Conservation (phyloP, 2,888 invertebrate genomes). For the Amiota minor region DNA sequence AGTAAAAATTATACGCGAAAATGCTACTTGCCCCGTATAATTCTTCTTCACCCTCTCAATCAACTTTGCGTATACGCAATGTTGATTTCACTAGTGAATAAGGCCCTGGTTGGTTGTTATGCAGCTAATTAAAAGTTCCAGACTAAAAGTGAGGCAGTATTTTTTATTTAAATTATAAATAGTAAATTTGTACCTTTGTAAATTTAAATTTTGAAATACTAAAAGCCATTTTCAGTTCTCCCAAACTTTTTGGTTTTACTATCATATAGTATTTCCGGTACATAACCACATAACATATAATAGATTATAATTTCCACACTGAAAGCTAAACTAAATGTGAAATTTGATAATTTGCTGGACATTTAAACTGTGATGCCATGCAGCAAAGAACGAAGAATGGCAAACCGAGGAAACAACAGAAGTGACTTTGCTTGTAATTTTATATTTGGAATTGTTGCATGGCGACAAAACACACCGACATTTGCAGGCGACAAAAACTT, state of each 20-base stretch:
- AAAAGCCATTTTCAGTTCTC: too few relatives aligned
- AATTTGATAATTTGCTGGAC: conserved; percentile 29
- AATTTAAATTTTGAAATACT: too few relatives aligned
- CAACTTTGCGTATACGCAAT: conserved; percentile 21
- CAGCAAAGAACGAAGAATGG: background rate
- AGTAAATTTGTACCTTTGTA: too few relatives aligned
- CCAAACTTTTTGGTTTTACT: conserved; percentile 6
- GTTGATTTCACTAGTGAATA: conserved; percentile 23
- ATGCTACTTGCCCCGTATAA: background rate
- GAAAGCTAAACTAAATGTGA: conserved; percentile 27
- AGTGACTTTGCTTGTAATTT: conserved; percentile 3
- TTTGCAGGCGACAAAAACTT: background rate
- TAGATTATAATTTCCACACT: background rate
- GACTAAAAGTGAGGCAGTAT: conserved; percentile 2
- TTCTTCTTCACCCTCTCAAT: background rate
- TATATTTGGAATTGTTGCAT: conserved; percentile 25
- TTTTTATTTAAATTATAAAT: background rate
- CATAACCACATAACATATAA: background rate
- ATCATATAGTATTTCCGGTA: conserved; percentile 15
- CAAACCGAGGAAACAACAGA: background rate
- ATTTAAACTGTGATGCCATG: conserved; percentile 7
- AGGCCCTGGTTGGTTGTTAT: background rate
- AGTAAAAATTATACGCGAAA: conserved; percentile 18
- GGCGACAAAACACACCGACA: background rate
- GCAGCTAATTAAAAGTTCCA: conserved; percentile 25